Base-by-base conservation (phyloP, 2,113 vertebrate genomes). In the Elephas maximus region DNA sequence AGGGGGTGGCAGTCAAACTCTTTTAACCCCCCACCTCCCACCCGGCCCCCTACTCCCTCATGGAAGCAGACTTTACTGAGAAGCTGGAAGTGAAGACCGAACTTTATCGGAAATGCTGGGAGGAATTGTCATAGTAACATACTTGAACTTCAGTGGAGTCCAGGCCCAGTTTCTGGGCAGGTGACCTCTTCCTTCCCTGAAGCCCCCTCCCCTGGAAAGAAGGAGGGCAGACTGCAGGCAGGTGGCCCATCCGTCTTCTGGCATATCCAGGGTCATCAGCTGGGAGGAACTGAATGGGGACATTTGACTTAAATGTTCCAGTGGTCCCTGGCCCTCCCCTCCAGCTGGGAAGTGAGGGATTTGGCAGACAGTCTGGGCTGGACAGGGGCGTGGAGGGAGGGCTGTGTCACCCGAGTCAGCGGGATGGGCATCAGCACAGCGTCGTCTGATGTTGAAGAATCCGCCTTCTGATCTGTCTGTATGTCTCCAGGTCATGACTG, bases 251-350 rank as follows among this genome's bases (percentile, higher is more conserved):
- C 87, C 84, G 85, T 53, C 87, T 74, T 11, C 37, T 17, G 12
- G 71, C 2, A 17, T 53, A 51, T 89, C 15, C 28, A 0, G 1
- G 12, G 65, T 65, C 65, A 67, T 91, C 63, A 3, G 62, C 79
- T 33, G 69, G 73, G 80, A 88, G 76, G 41, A 79, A 23, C 87
- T 12, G 65, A 96, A 71, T 45, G 44, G 69, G 9, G 8, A 11
- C 2, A n/a, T 88, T 67, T 88, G 96, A 88, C 86, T 96, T 91
- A 95, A 94, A 93, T 84, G 44, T 51, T 23, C n/a, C 83, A 81
- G 26, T 5, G 1, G 28, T 65, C 33, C 33, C 37, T 37, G 37
- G 37, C 37, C 37, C 37, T 37, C 37, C 82, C 23, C 82, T 51
- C 73, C 88, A 77, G 86, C 33, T 89, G 93, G 78, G 44, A 71